Evolutionary conservation across 2,797 vertebrate genomes (phyloP), one percentile per base, ranked within the genome.

Genomic region (Gobionotothen gibberifrons): DNA sequence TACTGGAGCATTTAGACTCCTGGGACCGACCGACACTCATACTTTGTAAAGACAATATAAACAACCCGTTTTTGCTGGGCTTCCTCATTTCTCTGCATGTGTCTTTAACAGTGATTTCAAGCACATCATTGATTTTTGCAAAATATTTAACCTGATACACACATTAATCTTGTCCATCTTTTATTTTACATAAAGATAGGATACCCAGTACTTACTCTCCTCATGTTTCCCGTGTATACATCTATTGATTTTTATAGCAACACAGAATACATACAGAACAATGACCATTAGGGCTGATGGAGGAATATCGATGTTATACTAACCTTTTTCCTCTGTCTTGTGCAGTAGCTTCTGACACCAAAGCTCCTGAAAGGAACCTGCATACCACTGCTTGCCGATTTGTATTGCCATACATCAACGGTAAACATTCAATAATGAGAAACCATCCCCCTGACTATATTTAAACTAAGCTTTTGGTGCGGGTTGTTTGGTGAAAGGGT

Each of bases 161-260:
- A n/a, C 80, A 75, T 78, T 88, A 44, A 87, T 90, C 76, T 79
- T 79, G 63, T 82, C 72, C 57, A 80, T 81, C 71, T 87, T 85
- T 85, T 81, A 78, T 76, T 84, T 89, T 77, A 85, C 59, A 74
- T 80, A 72, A 85, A 74, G 74, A 79, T 78, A 77, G 83, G 81
- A 83, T 59, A 64, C 13, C 69, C 49, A 68, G 76, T 75, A 74
- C 80, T 82, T 83, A 73, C 46, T 58, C 74, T 83, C 44, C 79
- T 89, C 79, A 60, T 72, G 76, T 90, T 90, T 87, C 86, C 61
- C 17, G n/a, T 47, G 57, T 81, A 81, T 71, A 51, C 79, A 74
- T 66, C 15, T 72, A 90, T 89, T 82, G 87, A 91, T 92, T 88
- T 85, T 82, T 86, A 36, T 26, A 43, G 60, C 64, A 74, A 72